Percentiles rank a stretch among this genome's conserved stretches.
These are phyloP conservation scores for Dascillus cervinus DNA, from an alignment of 2,888 invertebrate genomes.

Conservation along the genomic window DNA sequence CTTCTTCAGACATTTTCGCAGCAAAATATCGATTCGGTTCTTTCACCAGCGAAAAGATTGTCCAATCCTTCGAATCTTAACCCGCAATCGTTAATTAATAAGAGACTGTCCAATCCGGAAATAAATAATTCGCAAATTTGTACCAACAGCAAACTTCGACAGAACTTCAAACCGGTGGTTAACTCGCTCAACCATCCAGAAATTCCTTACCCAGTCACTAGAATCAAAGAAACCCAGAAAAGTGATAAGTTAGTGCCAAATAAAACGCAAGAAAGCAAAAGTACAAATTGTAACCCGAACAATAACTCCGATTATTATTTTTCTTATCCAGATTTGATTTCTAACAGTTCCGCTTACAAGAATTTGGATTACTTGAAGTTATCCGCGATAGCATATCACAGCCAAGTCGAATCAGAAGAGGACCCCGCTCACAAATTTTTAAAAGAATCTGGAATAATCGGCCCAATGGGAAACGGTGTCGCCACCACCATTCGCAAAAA, in stretches of 20 bases:
- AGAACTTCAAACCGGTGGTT: conserved; percentile 3
- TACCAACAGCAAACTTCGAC: conserved; percentile 5
- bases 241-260: conserved; percentile 22
- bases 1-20: conserved; percentile 21
- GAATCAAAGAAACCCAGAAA: conserved; percentile 20
- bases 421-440: conserved; percentile 36
- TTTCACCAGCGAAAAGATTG: conserved; percentile 10
- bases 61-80: conserved; percentile 12
- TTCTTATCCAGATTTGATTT: conserved; percentile 10
- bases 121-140: conserved; percentile 8
- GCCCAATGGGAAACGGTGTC: conserved; percentile 40
- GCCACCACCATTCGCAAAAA: conserved; percentile 24
- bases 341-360: conserved; percentile 18
- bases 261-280: conserved; percentile 13
- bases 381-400: conserved; percentile 30
- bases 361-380: conserved; percentile 32
- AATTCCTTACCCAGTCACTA: conserved; percentile 32
- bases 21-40: conserved; percentile 3
- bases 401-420: conserved; percentile 22
- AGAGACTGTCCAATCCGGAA: conserved; percentile 25
- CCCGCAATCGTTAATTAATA: conserved; percentile 5
- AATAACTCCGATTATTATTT: conserved; percentile 7
- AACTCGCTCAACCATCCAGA: conserved; percentile 36
- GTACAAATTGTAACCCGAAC: conserved; percentile 3
- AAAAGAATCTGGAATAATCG: conserved; percentile 36